Conservation (phyloP, 2,888 invertebrate species). For the Hemicrepidius hirtus region DNA sequence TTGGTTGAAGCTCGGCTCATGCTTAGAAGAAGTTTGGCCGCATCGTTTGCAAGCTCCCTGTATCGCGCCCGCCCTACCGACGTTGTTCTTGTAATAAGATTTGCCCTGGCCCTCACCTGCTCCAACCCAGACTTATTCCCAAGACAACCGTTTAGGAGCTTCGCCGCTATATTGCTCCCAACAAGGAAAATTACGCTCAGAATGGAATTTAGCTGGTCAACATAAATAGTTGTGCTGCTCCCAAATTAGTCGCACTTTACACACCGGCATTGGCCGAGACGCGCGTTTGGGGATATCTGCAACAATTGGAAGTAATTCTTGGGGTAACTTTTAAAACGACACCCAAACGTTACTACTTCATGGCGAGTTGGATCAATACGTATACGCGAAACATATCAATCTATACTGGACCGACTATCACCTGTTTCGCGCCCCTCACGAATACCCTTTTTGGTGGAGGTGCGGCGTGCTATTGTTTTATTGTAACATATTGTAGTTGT, state of each 20-base stretch:
- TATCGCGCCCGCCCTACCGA: conserved; percentile 49
- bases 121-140: conserved; percentile 62
- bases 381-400: conserved; percentile 25
- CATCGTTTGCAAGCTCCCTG: conserved; percentile 43
- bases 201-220: conserved; percentile 59
- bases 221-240: conserved; percentile 53
- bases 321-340: conserved; percentile 8
- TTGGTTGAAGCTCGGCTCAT: conserved; percentile 37
- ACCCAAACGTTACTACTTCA: conserved; percentile 12
- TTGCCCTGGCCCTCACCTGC: conserved; percentile 63
- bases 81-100: conserved; percentile 62
- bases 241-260: conserved; percentile 42
- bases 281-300: conserved; percentile 25
- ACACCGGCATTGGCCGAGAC: conserved; percentile 17
- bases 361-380: conserved; percentile 26
- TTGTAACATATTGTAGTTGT: conserved; percentile 32
- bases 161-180: conserved; percentile 58
- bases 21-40: conserved; percentile 41
- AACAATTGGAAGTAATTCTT: conserved; percentile 7
- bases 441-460: conserved; percentile 26
- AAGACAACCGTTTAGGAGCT: conserved; percentile 62
- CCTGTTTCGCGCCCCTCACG: conserved; percentile 26
- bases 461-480: conserved; percentile 30
- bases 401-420: conserved; percentile 30
- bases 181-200: conserved; percentile 56